Evolutionary conservation across 2,113 vertebrate species (phyloP).

Genomic region (Murina feae): DNA sequence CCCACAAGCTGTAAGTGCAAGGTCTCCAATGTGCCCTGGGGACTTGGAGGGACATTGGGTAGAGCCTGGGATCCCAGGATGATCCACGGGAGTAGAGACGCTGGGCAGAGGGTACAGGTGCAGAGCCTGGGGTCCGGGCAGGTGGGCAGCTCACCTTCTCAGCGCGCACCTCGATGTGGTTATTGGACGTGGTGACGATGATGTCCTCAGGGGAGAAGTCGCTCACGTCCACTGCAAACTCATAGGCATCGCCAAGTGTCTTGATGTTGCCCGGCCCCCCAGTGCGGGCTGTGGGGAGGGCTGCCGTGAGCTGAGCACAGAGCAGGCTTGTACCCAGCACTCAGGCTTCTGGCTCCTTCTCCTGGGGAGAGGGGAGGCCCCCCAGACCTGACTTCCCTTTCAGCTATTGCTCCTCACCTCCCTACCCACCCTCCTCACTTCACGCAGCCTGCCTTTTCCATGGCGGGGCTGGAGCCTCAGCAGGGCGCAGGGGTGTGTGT

Average conservation of each 20-base stretch:
- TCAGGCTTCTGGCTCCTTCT: background rate
- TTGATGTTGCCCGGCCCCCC: conserved; percentile 87
- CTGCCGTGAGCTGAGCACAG: background rate
- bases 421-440: accelerated
- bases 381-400: background rate
- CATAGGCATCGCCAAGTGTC: conserved; percentile 92
- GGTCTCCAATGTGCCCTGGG: background rate
- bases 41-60: background rate
- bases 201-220: conserved; percentile 98
- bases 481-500: background rate
- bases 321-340: background rate
- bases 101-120: accelerated
- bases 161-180: conserved; percentile 96
- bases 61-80: background rate
- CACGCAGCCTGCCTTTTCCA: background rate
- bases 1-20: background rate
- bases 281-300: conserved; percentile 74
- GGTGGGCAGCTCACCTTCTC: conserved; percentile 89
- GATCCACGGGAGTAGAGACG: accelerated
- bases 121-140: accelerated
- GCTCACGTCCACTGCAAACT: conserved; percentile 95
- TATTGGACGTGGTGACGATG: conserved; percentile 97
- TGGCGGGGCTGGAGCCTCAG: accelerated
- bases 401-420: accelerated
- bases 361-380: no score